Conservation (phyloP, 2,113 vertebrate species). For the Laterallus jamaicensis region DNA sequence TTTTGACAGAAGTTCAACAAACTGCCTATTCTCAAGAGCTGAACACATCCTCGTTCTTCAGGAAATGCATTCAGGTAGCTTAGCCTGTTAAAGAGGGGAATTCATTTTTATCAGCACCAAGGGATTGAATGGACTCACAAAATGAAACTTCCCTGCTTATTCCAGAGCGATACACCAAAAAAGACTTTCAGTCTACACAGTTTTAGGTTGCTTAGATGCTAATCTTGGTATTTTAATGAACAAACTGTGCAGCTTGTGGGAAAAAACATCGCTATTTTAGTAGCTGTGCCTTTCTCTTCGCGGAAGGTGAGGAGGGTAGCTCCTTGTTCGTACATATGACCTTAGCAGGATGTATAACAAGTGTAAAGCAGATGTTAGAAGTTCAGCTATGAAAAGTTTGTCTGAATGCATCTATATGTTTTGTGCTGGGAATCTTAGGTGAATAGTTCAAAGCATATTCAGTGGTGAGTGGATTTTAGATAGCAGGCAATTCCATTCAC, state of each 20-base stretch:
- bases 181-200: not conserved
- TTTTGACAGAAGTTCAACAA: not conserved
- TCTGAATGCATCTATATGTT: not conserved
- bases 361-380: not conserved
- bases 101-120: not conserved
- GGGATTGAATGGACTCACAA: not conserved
- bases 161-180: constrained; percentile 15
- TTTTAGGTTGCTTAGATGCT: not conserved
- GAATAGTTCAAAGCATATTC: not conserved
- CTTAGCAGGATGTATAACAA: not conserved
- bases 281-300: not conserved
- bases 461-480: not conserved
- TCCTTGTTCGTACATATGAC: not conserved
- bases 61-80: not conserved
- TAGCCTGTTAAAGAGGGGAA: not conserved
- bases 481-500: not conserved
- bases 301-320: not conserved
- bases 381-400: not conserved
- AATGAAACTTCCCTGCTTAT: not conserved
- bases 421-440: not conserved
- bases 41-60: not conserved
- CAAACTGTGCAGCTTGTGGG: not conserved
- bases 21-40: not conserved
- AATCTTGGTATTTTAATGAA: not conserved
- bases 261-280: not conserved